Percentiles rank a stretch among this genome's conserved stretches.
phyloP scores from a whole-genome alignment of 2,888 invertebrate species.

The Stegophylla sp. region DNA sequence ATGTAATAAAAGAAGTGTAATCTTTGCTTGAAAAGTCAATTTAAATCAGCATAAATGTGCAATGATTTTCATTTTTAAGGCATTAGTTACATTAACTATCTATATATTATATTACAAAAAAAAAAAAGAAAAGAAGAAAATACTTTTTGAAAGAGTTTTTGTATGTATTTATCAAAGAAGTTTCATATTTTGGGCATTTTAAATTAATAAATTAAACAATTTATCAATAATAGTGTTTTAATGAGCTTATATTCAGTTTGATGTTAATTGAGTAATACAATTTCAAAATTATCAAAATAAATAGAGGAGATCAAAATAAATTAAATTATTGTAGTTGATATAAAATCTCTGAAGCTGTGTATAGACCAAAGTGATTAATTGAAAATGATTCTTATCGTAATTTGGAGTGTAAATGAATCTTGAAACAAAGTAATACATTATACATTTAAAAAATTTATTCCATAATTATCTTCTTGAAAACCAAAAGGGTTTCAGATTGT shows the following conservation, averaged over 20 bases:
- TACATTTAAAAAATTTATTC: constrained; percentile 1
- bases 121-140: too few relatives aligned
- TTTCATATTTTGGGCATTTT: neutral
- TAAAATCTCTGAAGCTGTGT: constrained; percentile 2
- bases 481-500: neutral
- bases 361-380: too few relatives aligned
- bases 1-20: constrained; percentile 21
- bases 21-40: constrained; percentile 32
- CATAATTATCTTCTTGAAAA: constrained; percentile 11
- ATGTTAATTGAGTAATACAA: neutral
- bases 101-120: too few relatives aligned
- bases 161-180: neutral
- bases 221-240: neutral
- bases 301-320: too few relatives aligned
- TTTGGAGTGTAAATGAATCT: too few relatives aligned
- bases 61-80: constrained; percentile 24
- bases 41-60: constrained; percentile 40
- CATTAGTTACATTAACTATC: neutral
- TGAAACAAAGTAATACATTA: too few relatives aligned
- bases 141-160: neutral
- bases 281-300: neutral
- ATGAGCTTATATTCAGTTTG: neutral
- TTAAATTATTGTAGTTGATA: neutral
- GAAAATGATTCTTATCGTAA: too few relatives aligned
- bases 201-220: neutral